A percentile compares a stretch with the other conserved stretches of the same genome.
These are phyloP conservation scores for Megalurothrips usitatus DNA, from an alignment of 2,888 invertebrate genomes.

Conservation along the genomic window DNA sequence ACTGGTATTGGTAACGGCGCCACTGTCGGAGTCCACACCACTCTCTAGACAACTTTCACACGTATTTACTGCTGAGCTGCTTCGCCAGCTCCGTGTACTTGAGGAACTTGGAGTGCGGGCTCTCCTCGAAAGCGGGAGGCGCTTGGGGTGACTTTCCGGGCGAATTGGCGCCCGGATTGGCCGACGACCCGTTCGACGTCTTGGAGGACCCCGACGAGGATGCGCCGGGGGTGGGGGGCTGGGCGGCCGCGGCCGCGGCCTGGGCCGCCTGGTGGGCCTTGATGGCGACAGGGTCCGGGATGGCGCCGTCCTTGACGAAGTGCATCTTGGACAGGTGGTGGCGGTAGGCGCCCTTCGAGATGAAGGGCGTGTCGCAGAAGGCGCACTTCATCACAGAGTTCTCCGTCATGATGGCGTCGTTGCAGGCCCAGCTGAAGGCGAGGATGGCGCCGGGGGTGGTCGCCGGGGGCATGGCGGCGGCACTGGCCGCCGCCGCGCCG, in stretches of 20 bases:
- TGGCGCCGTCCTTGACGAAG: conserved; percentile 86
- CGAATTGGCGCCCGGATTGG: conserved; percentile 41
- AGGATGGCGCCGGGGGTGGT: conserved; percentile 77
- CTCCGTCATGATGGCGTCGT: conserved; percentile 80
- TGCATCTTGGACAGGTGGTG: conserved; percentile 95
- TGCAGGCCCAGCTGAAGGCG: conserved; percentile 92
- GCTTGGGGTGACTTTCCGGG: conserved; percentile 40
- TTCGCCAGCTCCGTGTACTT: conserved; percentile 98
- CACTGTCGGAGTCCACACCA: conserved; percentile 16
- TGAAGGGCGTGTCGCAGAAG: conserved; percentile 91
- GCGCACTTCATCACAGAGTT: conserved; percentile 92
- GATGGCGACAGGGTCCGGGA: conserved; percentile 65
- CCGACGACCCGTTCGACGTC: conserved; percentile 36
- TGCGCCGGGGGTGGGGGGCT: conserved; percentile 39
- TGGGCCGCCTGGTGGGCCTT: conserved; percentile 47
- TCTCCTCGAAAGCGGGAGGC: conserved; percentile 65
- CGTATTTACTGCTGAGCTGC: conserved; percentile 95
- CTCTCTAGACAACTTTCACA: conserved; percentile 52
- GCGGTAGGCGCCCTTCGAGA: conserved; percentile 93
- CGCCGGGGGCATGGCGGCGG: conserved; percentile 45
- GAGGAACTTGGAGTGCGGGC: conserved; percentile 94
- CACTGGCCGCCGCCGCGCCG: conserved; percentile 40
- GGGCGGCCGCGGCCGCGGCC: conserved; percentile 51
- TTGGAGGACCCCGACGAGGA: conserved; percentile 28
- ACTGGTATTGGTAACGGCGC: conserved; percentile 27